Percentiles rank a stretch among this genome's conserved stretches.
Conservation (phyloP, 2,797 vertebrate species). For the Melanotaenia nigrans region DNA sequence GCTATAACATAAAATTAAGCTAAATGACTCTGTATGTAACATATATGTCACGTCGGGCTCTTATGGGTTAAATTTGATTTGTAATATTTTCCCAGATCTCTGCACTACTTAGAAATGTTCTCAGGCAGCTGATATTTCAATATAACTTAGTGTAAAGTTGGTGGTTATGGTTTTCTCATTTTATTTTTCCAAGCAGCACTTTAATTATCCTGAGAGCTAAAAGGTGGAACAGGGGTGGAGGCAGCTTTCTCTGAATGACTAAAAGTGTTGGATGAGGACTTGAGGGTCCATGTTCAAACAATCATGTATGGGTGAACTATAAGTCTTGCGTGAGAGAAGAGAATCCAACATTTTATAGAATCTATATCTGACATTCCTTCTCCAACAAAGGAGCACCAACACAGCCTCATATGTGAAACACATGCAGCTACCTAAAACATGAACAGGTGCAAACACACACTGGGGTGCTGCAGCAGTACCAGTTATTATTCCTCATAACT, state of each 20-base stretch:
- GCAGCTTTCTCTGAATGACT: neutral
- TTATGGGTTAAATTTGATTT: neutral
- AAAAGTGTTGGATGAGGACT: constrained; percentile 10
- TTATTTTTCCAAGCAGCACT: neutral
- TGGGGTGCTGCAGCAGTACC: neutral
- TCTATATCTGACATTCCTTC: constrained; percentile 35
- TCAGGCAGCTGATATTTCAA: constrained; percentile 17
- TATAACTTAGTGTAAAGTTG: neutral
- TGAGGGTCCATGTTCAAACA: neutral
- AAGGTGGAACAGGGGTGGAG: neutral
- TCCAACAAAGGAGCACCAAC: constrained; percentile 3
- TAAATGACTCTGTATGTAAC: no score
- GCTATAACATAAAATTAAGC: no score
- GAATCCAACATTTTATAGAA: constrained; percentile 1
- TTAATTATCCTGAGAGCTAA: neutral
- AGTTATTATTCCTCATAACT: constrained; percentile 13
- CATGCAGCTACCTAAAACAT: constrained; percentile 29
- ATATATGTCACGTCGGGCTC: no score
- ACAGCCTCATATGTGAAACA: constrained; percentile 51
- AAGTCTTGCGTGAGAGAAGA: constrained; percentile 19
- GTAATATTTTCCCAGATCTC: constrained; percentile 18
- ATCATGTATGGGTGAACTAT: neutral
- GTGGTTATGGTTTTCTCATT: constrained; percentile 22
- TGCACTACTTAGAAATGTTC: constrained; percentile 10
- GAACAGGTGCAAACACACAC: constrained; percentile 7